Percentiles rank a stretch among this genome's conserved stretches.
Conservation (phyloP, 2,797 vertebrate species). For the Bovichtus variegatus region DNA sequence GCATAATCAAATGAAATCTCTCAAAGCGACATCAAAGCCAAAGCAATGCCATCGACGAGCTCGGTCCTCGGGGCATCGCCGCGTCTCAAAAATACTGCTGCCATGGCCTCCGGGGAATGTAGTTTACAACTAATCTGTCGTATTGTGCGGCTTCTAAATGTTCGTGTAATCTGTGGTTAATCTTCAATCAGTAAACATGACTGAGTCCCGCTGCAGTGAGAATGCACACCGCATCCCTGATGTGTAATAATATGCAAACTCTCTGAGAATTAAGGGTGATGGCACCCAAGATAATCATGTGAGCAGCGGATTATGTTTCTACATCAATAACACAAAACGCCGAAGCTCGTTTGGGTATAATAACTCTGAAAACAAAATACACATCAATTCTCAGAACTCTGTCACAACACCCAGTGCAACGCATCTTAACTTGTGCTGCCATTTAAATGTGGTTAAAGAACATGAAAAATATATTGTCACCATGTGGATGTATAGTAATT, state of each 20-base stretch:
- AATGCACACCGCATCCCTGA: conserved; percentile 32
- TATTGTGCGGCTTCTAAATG: conserved; percentile 36
- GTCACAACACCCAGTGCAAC: not conserved
- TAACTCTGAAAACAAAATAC: conserved; percentile 4
- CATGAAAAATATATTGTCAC: not conserved
- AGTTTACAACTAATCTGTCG: conserved; percentile 36
- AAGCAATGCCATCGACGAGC: conserved; percentile 87
- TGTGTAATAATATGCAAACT: conserved; percentile 31
- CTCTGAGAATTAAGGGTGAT: conserved; percentile 29
- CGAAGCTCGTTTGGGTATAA: conserved; percentile 25
- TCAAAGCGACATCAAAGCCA: conserved; percentile 91
- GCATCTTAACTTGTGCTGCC: not conserved
- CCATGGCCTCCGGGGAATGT: conserved; percentile 28
- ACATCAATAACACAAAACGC: conserved; percentile 19
- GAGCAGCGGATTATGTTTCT: conserved; percentile 26
- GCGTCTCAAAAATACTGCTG: conserved; percentile 29
- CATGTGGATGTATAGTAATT: not conserved
- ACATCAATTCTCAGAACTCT: not conserved
- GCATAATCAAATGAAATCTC: conserved; percentile 94
- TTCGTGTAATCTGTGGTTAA: conserved; percentile 25
- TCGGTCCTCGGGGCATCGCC: conserved; percentile 80
- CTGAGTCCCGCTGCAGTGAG: conserved; percentile 20
- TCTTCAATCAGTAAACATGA: conserved; percentile 44
- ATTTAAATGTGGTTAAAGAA: not conserved
- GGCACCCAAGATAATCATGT: conserved; percentile 30